These are phyloP conservation scores for Lycodopsis pacificus DNA, from an alignment of 2,797 vertebrate species.

Conservation along the genomic window DNA sequence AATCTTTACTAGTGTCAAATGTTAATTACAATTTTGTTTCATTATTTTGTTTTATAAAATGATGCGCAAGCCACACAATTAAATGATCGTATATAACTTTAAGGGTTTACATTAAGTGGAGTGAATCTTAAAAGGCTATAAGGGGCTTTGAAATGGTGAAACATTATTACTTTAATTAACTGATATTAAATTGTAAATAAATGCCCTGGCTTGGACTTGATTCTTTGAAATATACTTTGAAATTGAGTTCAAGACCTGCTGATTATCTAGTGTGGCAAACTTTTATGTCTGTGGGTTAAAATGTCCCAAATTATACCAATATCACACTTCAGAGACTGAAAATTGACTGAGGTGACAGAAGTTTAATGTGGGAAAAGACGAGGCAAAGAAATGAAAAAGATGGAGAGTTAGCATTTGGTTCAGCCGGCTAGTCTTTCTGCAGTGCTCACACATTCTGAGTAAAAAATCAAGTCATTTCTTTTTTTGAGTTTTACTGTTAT, in stretches of 20 bases:
- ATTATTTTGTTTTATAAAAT: neutral
- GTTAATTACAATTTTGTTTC: neutral
- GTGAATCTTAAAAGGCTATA: constrained; percentile 5
- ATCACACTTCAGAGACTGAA: constrained; percentile 25
- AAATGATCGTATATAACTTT: neutral
- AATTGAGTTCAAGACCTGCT: constrained; percentile 15
- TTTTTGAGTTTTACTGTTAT: constrained; percentile 18
- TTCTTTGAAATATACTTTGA: constrained; percentile 25
- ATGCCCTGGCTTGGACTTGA: neutral
- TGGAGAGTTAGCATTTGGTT: constrained; percentile 33
- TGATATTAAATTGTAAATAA: constrained; percentile 2
- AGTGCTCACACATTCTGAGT: constrained; percentile 40
- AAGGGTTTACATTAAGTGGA: neutral
- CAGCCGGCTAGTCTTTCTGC: constrained; percentile 22
- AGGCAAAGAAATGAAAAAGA: constrained; percentile 32
- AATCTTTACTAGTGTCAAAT: neutral
- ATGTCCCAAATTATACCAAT: constrained; percentile 11
- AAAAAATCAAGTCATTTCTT: constrained; percentile 22
- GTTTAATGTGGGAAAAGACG: constrained; percentile 25
- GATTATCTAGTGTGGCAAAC: constrained; percentile 23
- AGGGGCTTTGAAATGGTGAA: neutral
- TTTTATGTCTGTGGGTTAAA: constrained; percentile 25
- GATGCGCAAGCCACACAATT: neutral
- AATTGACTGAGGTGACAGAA: constrained; percentile 39
- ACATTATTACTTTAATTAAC: constrained; percentile 21